phyloP scores from a whole-genome alignment of 2,888 invertebrate species.

The Exocentrus adspersus region DNA sequence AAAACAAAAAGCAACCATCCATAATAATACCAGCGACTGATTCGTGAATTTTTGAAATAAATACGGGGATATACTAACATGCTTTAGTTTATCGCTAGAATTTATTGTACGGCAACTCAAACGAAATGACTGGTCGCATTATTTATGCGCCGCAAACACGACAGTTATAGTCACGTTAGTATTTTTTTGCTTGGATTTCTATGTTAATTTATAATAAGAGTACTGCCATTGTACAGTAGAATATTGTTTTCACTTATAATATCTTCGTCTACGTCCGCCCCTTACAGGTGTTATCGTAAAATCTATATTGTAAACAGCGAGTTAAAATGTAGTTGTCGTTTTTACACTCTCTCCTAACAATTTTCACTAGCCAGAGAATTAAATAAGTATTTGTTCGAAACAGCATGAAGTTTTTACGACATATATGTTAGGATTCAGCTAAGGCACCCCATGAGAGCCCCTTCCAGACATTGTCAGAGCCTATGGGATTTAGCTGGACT shows the following conservation, averaged over 20 bases:
- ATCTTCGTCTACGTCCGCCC: slow-evolving; percentile 9
- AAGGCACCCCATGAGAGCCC: too few relatives aligned
- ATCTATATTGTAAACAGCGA: too few relatives aligned
- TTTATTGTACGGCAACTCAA: slow-evolving; percentile 58
- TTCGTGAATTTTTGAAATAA: slow-evolving; percentile 58
- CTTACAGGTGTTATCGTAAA: not conserved
- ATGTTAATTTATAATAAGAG: slow-evolving; percentile 54
- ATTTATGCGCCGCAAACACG: slow-evolving; percentile 59
- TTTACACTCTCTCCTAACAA: too few relatives aligned
- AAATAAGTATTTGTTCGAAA: too few relatives aligned
- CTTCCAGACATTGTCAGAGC: too few relatives aligned
- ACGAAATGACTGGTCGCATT: slow-evolving; percentile 56
- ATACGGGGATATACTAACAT: slow-evolving; percentile 55
- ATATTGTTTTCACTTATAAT: slow-evolving; percentile 43
- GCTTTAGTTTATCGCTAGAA: slow-evolving; percentile 59
- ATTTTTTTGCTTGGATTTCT: slow-evolving; percentile 50
- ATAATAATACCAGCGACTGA: slow-evolving; percentile 31
- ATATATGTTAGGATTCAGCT: too few relatives aligned
- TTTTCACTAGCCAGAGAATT: too few relatives aligned
- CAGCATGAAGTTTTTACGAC: too few relatives aligned
- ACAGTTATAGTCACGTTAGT: slow-evolving; percentile 60
- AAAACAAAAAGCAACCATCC: slow-evolving; percentile 1
- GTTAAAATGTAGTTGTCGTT: too few relatives aligned
- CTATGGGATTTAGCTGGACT: too few relatives aligned
- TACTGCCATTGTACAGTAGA: slow-evolving; percentile 40